Conservation (phyloP, 2,797 vertebrate genomes). For the Pangasius larnaudii region DNA sequence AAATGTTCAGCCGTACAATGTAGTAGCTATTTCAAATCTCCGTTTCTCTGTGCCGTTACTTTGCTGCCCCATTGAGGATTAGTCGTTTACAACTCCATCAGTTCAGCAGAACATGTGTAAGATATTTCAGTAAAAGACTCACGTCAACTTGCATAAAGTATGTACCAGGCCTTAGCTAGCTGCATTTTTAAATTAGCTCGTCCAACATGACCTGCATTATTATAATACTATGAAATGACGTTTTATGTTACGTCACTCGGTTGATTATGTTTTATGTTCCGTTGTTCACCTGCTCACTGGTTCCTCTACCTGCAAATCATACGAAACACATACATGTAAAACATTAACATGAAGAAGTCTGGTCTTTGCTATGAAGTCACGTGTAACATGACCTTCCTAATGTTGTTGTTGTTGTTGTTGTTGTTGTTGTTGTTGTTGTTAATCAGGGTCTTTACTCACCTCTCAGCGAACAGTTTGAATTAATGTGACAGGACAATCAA, state of each 20-base stretch:
- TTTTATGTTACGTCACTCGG: background rate
- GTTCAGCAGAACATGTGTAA: too few relatives aligned
- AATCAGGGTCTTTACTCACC: background rate
- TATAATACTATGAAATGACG: background rate
- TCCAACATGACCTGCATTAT: background rate
- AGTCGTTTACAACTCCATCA: background rate
- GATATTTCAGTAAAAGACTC: too few relatives aligned
- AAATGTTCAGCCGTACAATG: background rate
- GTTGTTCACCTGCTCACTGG: background rate
- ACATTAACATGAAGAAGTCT: background rate
- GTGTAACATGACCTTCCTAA: background rate
- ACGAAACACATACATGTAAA: background rate
- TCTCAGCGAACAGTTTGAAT: background rate
- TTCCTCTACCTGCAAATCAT: background rate
- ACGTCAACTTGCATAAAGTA: background rate
- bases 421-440: background rate
- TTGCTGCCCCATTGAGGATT: background rate
- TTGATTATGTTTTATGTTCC: background rate
- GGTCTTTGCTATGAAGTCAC: background rate
- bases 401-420: background rate
- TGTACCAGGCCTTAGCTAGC: background rate
- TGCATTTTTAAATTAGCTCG: background rate
- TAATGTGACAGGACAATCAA: background rate
- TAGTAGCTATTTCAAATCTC: background rate
- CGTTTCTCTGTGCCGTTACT: background rate